Percentiles rank a stretch among this genome's conserved stretches.
phyloP scores from a whole-genome alignment of 2,113 vertebrate genomes.

The Cyanoderma ruficeps region DNA sequence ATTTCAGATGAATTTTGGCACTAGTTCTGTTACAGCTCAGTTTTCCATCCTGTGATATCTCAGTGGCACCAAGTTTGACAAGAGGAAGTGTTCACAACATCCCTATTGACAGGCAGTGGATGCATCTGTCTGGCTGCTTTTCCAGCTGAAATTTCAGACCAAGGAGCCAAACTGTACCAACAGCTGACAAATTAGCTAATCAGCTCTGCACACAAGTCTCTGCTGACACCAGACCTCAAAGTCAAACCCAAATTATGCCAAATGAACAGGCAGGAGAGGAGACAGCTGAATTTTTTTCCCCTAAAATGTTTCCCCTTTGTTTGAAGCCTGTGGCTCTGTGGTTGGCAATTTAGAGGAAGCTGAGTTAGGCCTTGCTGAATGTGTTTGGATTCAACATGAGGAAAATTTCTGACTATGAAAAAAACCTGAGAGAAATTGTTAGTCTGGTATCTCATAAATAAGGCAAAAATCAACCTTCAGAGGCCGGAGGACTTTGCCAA shows the following conservation, averaged over 20 bases:
- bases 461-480: background rate
- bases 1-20: background rate
- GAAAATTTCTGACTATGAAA: background rate
- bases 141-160: background rate
- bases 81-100: background rate
- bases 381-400: rapidly evolving
- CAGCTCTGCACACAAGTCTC: background rate
- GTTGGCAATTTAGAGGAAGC: background rate
- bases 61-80: background rate
- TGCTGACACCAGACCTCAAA: background rate
- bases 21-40: background rate
- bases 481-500: background rate
- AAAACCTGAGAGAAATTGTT: background rate
- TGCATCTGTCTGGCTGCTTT: background rate
- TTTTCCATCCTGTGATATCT: background rate
- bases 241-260: background rate
- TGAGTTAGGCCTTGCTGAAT: background rate
- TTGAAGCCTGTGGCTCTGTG: background rate
- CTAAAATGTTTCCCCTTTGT: background rate
- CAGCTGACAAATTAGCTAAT: background rate
- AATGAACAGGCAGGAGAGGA: background rate
- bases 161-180: background rate
- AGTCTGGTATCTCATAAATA: background rate
- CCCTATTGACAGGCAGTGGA: background rate
- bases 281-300: background rate